Base-by-base conservation (phyloP, 2,888 invertebrate species). In the Tetramorium bicarinatum region DNA sequence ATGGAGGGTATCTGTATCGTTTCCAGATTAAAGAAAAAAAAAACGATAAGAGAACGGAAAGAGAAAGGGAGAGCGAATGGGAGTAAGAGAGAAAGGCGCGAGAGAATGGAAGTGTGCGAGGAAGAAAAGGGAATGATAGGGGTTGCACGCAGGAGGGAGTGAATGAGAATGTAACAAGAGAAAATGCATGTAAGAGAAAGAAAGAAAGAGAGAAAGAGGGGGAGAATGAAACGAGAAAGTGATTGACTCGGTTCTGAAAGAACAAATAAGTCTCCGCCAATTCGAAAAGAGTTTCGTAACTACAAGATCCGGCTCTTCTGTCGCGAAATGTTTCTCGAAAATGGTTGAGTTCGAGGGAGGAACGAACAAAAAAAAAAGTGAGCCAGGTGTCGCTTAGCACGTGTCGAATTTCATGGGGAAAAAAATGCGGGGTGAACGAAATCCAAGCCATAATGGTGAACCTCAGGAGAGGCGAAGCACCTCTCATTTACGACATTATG, bases 1-100 rank as follows among this genome's bases (percentile, higher is more conserved):
- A 97, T 96, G 96, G 96, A 96, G 98, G 98, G 98, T 98, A 97
- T 96, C 97, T 97, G 95, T 95, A 94, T 94, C 94, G 94, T 94
- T 94, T 93, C 93, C 92, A 92, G 76, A 88, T 83, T 83, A 80
- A 82, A 86, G 82, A 80, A 54, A 54, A 66, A 21, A 61, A 69
- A 67, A 84, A 69, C 49, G 66, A 85, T 47, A 59, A 34, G 54
- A 85, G 44, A 83, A 74, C 38, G 61, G 54, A 66, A 47, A 47
- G 29, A 13, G 66, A 69, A 72, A 54, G 62, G 25, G 29, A 11
- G 44, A 66, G 67, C 29, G 59, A 71, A 59, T 15, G 47, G 2
- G 44, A 38, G 38, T 15, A 15, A 61, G 72, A 62, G 44, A 67
- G 76, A 47, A 82, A 49, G n/a, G 69, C 74, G 41, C 11, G 62